These are phyloP conservation scores for Sebastes trivittatus DNA, from an alignment of 2,797 vertebrate genomes.

Conservation along the genomic window DNA sequence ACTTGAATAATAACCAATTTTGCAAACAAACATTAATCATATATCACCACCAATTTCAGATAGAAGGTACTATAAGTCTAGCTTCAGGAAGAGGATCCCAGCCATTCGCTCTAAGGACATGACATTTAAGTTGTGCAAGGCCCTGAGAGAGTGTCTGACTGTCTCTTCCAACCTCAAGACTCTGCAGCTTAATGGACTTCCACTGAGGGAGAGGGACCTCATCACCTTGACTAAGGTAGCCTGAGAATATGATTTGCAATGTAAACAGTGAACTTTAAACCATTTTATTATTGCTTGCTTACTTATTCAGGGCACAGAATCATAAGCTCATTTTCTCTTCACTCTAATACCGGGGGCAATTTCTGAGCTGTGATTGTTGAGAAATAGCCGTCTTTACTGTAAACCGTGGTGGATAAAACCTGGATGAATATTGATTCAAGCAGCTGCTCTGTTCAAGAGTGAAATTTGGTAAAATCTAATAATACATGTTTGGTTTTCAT, in stretches of 20 bases:
- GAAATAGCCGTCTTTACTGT: not conserved
- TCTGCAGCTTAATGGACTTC: constrained; percentile 89
- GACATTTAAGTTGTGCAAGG: constrained; percentile 89
- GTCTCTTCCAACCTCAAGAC: constrained; percentile 86
- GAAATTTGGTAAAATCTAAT: not conserved
- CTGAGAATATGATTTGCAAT: not conserved
- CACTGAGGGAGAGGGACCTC: constrained; percentile 91
- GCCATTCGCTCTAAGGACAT: constrained; percentile 89
- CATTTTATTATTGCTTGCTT: not conserved
- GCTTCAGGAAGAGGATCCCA: constrained; percentile 85
- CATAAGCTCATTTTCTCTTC: not conserved
- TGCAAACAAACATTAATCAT: not conserved
- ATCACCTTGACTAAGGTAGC: constrained; percentile 88
- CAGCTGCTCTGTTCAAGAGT: not conserved
- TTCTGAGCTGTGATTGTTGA: not conserved
- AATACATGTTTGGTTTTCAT: not conserved
- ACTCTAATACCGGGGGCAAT: not conserved
- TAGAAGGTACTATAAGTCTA: constrained; percentile 80
- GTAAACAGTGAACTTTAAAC: not conserved
- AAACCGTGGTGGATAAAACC: not conserved
- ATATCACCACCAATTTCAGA: constrained; percentile 54
- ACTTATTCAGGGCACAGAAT: not conserved
- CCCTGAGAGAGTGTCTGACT: constrained; percentile 88
- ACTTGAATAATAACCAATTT: not conserved
- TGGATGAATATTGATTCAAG: not conserved